These are phyloP conservation scores for Podilymbus podiceps DNA, from an alignment of 2,113 vertebrate genomes.

Conservation along the genomic window DNA sequence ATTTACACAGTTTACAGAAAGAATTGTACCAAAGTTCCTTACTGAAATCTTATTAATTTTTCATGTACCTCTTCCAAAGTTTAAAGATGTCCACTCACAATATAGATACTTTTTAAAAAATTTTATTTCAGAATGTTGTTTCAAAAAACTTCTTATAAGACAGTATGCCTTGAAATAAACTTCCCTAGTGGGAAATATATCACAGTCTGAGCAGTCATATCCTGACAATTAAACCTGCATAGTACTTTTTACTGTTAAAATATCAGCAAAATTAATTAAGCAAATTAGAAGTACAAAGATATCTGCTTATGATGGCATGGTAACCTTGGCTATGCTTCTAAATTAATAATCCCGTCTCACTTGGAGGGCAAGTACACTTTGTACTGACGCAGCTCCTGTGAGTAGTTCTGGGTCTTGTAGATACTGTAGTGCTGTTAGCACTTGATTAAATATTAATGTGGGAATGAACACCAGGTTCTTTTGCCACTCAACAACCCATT, in stretches of 20 bases:
- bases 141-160: not conserved
- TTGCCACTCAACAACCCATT: not conserved
- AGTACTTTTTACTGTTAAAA: not conserved
- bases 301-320: not conserved
- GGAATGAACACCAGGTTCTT: not conserved
- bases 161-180: not conserved
- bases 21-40: not conserved
- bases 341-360: not conserved
- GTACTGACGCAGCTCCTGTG: not conserved
- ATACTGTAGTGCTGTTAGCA: not conserved
- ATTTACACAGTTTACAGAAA: not conserved
- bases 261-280: not conserved
- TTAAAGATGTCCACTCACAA: not conserved
- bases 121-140: not conserved
- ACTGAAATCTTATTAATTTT: not conserved
- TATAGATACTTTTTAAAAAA: not conserved
- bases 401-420: not conserved
- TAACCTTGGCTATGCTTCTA: not conserved
- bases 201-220: not conserved
- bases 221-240: not conserved
- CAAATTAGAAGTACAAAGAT: not conserved
- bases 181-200: not conserved
- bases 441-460: constrained; percentile 30
- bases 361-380: not conserved
- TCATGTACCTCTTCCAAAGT: not conserved